Conservation (phyloP, 1,140 invertebrate species). For the Atopsyche davidsoni region DNA sequence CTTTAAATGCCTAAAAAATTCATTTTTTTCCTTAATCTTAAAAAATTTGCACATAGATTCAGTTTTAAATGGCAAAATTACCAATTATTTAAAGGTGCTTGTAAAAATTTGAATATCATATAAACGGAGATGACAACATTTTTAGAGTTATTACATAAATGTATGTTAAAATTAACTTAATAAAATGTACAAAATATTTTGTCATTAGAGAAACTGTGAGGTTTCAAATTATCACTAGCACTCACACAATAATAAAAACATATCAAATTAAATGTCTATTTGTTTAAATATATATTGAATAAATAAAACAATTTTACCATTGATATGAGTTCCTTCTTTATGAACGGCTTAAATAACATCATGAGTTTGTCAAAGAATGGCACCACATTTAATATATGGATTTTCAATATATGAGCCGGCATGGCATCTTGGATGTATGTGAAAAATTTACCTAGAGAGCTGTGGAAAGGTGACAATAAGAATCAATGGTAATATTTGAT, state of each 20-base stretch:
- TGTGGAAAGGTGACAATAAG: slow-evolving; percentile 11
- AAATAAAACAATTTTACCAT: slow-evolving; percentile 14
- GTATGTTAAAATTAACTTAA: background rate
- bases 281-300: background rate
- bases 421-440: slow-evolving; percentile 28
- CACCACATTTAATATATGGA: slow-evolving; percentile 23
- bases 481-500: background rate
- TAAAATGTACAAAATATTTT: background rate
- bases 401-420: slow-evolving; percentile 21
- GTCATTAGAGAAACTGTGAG: background rate
- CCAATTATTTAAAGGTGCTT: no score
- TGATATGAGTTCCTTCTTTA: slow-evolving; percentile 21
- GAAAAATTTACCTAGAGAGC: slow-evolving; percentile 20
- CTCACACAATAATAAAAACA: background rate
- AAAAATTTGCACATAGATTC: no score
- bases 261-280: background rate
- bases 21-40: no score
- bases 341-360: slow-evolving; percentile 22
- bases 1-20: no score
- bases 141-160: background rate
- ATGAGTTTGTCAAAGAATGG: slow-evolving; percentile 25
- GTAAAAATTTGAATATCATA: no score
- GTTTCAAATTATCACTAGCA: background rate
- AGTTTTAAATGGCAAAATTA: no score
- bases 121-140: slow-evolving; percentile 39